A percentile compares a stretch with the other conserved stretches of the same genome.
These are phyloP conservation scores for Zoanthus sansibaricus DNA, from an alignment of 92 coral and sea anemone species.

Conservation along the genomic window DNA sequence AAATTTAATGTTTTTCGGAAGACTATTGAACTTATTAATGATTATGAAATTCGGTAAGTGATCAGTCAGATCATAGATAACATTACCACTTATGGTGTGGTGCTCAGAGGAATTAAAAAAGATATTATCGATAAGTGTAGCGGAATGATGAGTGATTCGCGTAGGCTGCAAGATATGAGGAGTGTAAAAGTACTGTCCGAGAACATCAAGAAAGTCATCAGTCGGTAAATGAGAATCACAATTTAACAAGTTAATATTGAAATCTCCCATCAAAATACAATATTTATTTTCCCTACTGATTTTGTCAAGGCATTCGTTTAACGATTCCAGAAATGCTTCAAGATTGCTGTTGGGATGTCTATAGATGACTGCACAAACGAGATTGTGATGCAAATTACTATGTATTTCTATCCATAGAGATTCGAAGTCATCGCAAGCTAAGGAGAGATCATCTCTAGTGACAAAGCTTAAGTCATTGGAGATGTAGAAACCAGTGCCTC, in stretches of 20 bases:
- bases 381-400: conserved; percentile 19
- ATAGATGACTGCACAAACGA: conserved; percentile 1
- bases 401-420: background rate
- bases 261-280: conserved; percentile 33
- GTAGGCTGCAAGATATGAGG: conserved; percentile 67
- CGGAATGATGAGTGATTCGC: conserved; percentile 63
- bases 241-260: conserved; percentile 58
- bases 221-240: conserved; percentile 48
- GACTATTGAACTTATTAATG: conserved; percentile 34
- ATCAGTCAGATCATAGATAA: conserved; percentile 56
- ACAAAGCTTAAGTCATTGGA: background rate
- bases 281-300: conserved; percentile 12
- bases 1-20: background rate
- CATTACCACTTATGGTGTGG: conserved; percentile 61
- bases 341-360: conserved; percentile 13
- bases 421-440: no score
- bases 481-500: background rate
- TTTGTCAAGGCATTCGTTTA: conserved; percentile 12
- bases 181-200: conserved; percentile 61
- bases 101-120: conserved; percentile 65
- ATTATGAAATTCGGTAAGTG: conserved; percentile 69
- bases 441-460: no score
- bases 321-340: background rate
- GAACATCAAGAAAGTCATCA: background rate
- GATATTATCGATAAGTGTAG: conserved; percentile 75